Evolutionary conservation across 2,113 vertebrate species (phyloP), one percentile per base, ranked within the genome.

Genomic region (Trichechus manatus): DNA sequence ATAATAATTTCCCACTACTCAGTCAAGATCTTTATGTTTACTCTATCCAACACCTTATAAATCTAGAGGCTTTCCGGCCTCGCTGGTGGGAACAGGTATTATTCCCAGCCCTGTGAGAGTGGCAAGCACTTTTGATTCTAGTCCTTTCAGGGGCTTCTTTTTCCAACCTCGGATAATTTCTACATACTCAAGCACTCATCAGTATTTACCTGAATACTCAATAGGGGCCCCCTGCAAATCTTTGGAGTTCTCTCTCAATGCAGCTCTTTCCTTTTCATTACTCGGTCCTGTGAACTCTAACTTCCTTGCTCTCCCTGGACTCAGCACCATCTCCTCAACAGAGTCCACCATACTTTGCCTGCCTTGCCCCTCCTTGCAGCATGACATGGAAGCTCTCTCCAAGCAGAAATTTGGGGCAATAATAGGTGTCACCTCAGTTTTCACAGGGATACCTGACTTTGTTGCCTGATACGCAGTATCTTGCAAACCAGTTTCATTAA

Each of bases 161-260:
- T 59, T 6, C 39, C 0, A 44, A 27, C 25, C 42, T 92, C 56
- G 23, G 4, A 23, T 90, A 61, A 93, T 93, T 90, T 96, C 33
- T 56, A 81, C 36, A 44, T 39, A 70, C 3, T 42, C 27, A 47
- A 64, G 6, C 15, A 9, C 36, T 83, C 59, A 84, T 87, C 42
- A 75, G 9, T 66, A 84, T 84, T 93, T 31, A 82, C 80, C 29
- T 83, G 33, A 95, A 83, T 79, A 81, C 2, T 83, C 14, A 93
- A 82, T 29, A 29, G 3, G 9, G 13, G 25, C 11, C 4, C 1
- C 83, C 47, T 56, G 27, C 1, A 79, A 70, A 82, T 89, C 42
- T 95, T 47, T 84, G 68, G 27, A 81, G 8, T 75, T 95, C 70
- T 75, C 6, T 74, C 7, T 78, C 25, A n/a, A 33, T 39, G 56